Evolutionary conservation across 1,140 invertebrate genomes (phyloP).

Genomic region (Bombus haemorrhoidalis): DNA sequence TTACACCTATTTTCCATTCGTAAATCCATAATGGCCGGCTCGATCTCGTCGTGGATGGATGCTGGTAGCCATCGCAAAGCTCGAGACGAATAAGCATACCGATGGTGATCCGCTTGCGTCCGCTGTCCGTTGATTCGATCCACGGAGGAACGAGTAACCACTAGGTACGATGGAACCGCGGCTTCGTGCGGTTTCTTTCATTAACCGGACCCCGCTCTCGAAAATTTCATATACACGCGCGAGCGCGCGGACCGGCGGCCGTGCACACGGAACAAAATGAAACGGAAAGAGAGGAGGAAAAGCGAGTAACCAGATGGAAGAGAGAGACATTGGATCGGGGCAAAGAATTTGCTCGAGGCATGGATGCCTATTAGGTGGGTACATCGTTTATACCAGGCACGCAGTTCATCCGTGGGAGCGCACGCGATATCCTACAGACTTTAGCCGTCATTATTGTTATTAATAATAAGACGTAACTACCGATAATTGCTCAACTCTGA

Average conservation of each 20-base stretch:
- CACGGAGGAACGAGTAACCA: not conserved
- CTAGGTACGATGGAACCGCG: not conserved
- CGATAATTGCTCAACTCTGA: slow-evolving; percentile 81
- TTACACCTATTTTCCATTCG: slow-evolving; percentile 39
- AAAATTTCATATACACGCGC: slow-evolving; percentile 33
- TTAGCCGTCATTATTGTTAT: slow-evolving; percentile 81
- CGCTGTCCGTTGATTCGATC: not conserved
- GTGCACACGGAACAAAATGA: slow-evolving; percentile 23
- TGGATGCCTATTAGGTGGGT: slow-evolving; percentile 80
- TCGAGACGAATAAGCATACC: not conserved
- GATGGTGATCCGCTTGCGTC: not conserved
- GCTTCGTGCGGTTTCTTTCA: slow-evolving; percentile 67
- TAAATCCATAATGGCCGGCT: slow-evolving; percentile 36
- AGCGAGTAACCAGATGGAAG: slow-evolving; percentile 22
- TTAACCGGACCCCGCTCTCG: slow-evolving; percentile 19
- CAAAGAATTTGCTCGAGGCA: slow-evolving; percentile 80
- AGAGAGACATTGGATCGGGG: slow-evolving; percentile 60
- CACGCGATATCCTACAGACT: slow-evolving; percentile 77
- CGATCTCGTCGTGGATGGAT: not conserved
- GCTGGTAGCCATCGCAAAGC: not conserved
- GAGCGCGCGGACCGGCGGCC: too few species aligned
- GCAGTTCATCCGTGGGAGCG: slow-evolving; percentile 80
- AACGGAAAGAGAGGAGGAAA: slow-evolving; percentile 25
- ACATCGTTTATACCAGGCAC: slow-evolving; percentile 80
- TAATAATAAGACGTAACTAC: slow-evolving; percentile 81